Percentiles rank a stretch among this genome's conserved stretches.
Evolutionary conservation across 2,113 vertebrate genomes (phyloP).

Genomic region (Carollia perspicillata): DNA sequence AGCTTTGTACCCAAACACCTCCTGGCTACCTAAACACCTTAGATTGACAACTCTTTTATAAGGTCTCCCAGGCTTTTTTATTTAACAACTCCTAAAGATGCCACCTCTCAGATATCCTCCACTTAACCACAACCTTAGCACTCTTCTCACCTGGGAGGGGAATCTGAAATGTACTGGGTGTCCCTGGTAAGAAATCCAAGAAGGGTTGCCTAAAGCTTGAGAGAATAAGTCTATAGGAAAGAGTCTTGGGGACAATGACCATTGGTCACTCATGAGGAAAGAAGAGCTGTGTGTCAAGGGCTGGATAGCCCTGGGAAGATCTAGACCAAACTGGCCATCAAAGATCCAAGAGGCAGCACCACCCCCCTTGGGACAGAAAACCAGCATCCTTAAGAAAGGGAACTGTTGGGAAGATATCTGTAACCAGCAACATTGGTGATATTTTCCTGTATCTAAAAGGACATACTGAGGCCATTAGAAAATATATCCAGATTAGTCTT

Average conservation of each 20-base stretch:
- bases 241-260: neutral
- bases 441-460: neutral
- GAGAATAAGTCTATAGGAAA: neutral
- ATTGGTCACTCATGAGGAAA: neutral
- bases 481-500: neutral
- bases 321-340: neutral
- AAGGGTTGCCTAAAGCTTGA: neutral
- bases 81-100: neutral
- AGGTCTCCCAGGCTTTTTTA: neutral
- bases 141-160: neutral
- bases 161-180: neutral
- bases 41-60: neutral
- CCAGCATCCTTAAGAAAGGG: neutral
- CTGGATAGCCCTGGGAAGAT: neutral
- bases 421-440: neutral
- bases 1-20: neutral
- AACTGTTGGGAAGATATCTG: neutral
- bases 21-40: neutral
- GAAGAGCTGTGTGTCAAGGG: neutral
- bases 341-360: neutral
- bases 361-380: neutral
- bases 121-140: neutral
- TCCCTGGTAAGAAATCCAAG: neutral
- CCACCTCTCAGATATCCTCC: neutral
- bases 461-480: neutral